Conservation (phyloP, 2,113 vertebrate species). For the Pteronura brasiliensis region DNA sequence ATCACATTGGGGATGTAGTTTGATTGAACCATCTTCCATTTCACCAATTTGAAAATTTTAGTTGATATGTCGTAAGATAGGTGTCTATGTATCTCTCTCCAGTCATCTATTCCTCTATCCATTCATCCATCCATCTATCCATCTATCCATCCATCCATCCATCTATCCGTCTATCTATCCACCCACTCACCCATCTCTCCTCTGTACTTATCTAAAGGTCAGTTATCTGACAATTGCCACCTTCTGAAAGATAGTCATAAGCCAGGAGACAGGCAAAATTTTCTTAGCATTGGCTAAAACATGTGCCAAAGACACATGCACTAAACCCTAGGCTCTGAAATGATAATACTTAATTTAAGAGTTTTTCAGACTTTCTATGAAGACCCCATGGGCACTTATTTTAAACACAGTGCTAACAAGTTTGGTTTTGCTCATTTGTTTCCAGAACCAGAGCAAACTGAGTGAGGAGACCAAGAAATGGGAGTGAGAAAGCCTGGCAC, state of each 20-base stretch:
- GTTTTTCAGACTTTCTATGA: background rate
- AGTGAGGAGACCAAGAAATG: background rate
- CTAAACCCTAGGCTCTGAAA: background rate
- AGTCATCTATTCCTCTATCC: too few relatives aligned
- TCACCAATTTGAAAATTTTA: background rate
- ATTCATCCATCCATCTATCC: background rate
- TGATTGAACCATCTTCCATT: background rate
- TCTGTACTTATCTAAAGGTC: background rate
- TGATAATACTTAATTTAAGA: background rate
- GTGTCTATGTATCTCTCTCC: background rate
- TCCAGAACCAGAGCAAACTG: background rate
- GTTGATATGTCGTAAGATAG: background rate
- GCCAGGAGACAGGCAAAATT: background rate
- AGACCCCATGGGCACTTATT: background rate
- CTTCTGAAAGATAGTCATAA: background rate
- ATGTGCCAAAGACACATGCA: background rate
- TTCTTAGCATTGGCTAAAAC: background rate
- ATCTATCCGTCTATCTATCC: background rate
- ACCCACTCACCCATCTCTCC: background rate
- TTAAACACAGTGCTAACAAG: background rate
- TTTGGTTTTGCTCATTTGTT: background rate
- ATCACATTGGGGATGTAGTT: background rate
- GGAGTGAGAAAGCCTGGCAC: background rate
- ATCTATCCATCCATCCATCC: too few relatives aligned
- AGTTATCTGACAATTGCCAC: background rate